Base-by-base conservation (phyloP, 2,113 vertebrate species). In the Notarius lentiginosus region DNA sequence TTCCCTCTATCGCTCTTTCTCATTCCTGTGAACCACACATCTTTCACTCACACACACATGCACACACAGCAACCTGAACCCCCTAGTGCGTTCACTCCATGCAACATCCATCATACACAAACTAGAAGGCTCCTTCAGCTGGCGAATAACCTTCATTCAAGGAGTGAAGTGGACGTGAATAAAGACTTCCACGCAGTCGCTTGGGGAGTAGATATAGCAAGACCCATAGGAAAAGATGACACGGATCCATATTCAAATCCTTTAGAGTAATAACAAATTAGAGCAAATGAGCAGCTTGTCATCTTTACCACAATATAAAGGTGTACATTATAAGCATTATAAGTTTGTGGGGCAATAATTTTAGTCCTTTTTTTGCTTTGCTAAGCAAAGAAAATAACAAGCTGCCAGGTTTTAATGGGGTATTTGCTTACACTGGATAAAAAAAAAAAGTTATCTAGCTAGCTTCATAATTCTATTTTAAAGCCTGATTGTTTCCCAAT, bases 111-210 rank as follows among this genome's bases (percentile, higher is more conserved):
- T 89, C 89, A 89, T 70, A 72, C 79, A 65, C 79, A 89, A 89
- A 89, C 86, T 85, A 89, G 89, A 89, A 87, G 85, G 79, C 86
- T 89, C 89, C 84, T 89, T 89, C 89, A 87, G 83, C 89, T 87
- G 86, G 89, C 89, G 87, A 89, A 87, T 87, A 89, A 89, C 89
- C 86, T 87, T 89, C 89, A 85, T 80, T 89, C 86, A 87, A 70
- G 77, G 58, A 66, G 76, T 79, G 56, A 84, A 81, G 76, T 76
- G 56, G 66, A 83, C 27, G 60, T 61, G 51, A 70, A 84, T 89
- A 89, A 85, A 77, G 77, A 84, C 83, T 82, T 81, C 56, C 77
- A 20, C 75, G 60, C 49, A 56, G 58, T 81, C 65, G 66, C 76
- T 72, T 20, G 22, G 82, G 66, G 53, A 84, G 85, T 68, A 75